A percentile compares a stretch with the other conserved stretches of the same genome.
These are phyloP conservation scores for Agrochola macilenta DNA, from an alignment of 2,888 invertebrate genomes.

Conservation along the genomic window DNA sequence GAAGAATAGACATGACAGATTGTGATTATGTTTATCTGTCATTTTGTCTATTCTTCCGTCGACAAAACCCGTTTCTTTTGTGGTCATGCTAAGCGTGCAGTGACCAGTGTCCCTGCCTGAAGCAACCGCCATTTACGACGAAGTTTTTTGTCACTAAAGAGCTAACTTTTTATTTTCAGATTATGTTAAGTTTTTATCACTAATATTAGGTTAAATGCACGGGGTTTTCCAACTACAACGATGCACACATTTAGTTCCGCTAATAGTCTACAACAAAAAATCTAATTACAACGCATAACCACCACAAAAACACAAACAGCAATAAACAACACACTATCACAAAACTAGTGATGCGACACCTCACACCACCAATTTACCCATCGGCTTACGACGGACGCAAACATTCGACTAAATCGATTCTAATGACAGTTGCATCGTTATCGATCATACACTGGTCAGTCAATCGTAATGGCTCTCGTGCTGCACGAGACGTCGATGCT, in stretches of 20 bases:
- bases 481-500: conserved; percentile 55
- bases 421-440: conserved; percentile 50
- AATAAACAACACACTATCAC: neutral
- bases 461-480: conserved; percentile 57
- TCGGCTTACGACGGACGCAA: conserved; percentile 19
- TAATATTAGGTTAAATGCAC: neutral
- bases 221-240: conserved; percentile 16
- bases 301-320: conserved; percentile 9
- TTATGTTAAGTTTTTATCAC: conserved; percentile 7
- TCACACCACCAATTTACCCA: conserved; percentile 23
- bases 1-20: too few species aligned
- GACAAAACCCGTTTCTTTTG: too few species aligned
- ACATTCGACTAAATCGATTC: conserved; percentile 45
- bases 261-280: conserved; percentile 2
- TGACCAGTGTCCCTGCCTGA: too few species aligned
- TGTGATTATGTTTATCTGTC: too few species aligned
- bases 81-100: too few species aligned
- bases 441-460: conserved; percentile 64
- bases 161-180: neutral
- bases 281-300: conserved; percentile 14
- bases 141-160: neutral
- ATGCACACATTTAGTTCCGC: conserved; percentile 12
- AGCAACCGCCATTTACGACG: too few species aligned
- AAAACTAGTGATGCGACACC: conserved; percentile 16
- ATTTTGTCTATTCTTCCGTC: too few species aligned